phyloP scores from a whole-genome alignment of 1,140 invertebrate genomes.

The Ladona fulva region DNA sequence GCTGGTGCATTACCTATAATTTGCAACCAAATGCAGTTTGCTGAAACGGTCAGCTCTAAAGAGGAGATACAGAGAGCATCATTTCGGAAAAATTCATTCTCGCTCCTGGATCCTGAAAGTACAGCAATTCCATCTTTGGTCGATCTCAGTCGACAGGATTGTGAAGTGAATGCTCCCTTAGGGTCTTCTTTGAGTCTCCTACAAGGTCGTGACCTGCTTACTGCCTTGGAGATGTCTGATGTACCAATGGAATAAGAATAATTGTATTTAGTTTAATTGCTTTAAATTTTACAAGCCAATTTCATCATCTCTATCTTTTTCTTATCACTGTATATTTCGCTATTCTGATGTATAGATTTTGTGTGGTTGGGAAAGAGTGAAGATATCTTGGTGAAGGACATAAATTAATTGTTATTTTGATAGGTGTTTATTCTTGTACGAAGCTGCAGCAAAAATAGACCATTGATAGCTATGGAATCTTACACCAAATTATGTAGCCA shows the following conservation, averaged over 20 bases:
- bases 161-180: conserved; percentile 46
- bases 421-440: not conserved
- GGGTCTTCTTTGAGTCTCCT: conserved; percentile 32
- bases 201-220: conserved; percentile 43
- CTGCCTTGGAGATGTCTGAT: conserved; percentile 36
- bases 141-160: conserved; percentile 44
- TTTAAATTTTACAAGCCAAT: not conserved
- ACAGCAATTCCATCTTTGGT: conserved; percentile 36
- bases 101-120: conserved; percentile 34
- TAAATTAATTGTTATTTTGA: not conserved
- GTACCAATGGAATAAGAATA: conserved; percentile 6
- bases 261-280: not conserved
- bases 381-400: not conserved
- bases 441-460: not conserved
- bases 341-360: not conserved
- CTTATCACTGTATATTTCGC: not conserved
- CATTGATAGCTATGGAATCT: not conserved
- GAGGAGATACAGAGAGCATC: conserved; percentile 16
- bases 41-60: not conserved
- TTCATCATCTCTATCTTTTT: not conserved
- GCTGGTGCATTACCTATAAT: not conserved
- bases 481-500: not conserved
- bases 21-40: not conserved
- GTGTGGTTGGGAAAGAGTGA: not conserved
- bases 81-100: conserved; percentile 34